Base-by-base conservation (phyloP, 2,113 vertebrate genomes). In the Lamprotornis superbus region DNA sequence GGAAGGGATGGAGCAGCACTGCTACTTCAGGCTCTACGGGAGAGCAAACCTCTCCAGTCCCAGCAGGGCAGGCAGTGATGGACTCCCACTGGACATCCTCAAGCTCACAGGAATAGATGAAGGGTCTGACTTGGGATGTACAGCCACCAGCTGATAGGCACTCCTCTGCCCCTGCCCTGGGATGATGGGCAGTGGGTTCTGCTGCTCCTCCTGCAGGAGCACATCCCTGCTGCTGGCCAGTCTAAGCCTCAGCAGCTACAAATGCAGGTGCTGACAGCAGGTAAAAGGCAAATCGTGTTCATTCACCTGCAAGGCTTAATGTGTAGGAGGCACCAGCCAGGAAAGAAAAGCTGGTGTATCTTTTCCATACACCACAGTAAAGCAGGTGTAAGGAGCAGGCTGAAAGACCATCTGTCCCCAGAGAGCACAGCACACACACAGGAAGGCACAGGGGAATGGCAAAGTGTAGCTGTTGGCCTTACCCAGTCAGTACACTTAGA, bases 81-180 rank as follows among this genome's bases (percentile, higher is more conserved):
- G 19, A 90, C 15, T 8, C 30, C 31, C 1, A 1, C 12, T 6
- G 6, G 25, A 53, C 39, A 44, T 18, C 57, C 67, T 37, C 0
- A 0, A 28, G 24, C 44, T 85, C 79, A 53, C 0, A 3, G n/a
- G 53, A 67, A 44, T 47, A 80, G 50, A 35, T 21, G 59, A 37
- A n/a, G 57, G 5, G 7, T 27, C 20, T 52, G 39, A 35, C 14
- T 4, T 1, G 15, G 59, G 23, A 50, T 7, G 24, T 6, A 5
- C 27, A 79, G 22, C 30, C 10, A 1, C 6, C 27, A 64, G 50
- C 69, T 33, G 37, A 44, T 8, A 7, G 0, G 0, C 0, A 2
- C 13, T 88, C 49, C 44, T 31, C 85, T 76, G 49, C 21, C 27
- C 31, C 35, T 83, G 30, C 24, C 0, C 0, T 14, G 55, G 60